Percentiles rank a stretch among this genome's conserved stretches.
These are phyloP conservation scores for Tragopan temminckii DNA, from an alignment of 2,797 vertebrate species.

Conservation along the genomic window DNA sequence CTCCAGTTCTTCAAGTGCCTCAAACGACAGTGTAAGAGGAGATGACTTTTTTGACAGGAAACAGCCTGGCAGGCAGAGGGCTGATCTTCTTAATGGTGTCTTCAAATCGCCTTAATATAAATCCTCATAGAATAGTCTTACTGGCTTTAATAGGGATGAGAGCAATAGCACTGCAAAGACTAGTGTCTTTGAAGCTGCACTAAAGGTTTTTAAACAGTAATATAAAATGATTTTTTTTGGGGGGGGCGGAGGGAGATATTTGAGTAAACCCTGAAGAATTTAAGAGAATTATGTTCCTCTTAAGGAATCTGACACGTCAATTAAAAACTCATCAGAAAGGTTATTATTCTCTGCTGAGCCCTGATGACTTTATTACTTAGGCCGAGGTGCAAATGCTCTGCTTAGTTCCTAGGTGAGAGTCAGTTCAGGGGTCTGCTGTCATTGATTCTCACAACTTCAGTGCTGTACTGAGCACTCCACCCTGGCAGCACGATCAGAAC, in stretches of 20 bases:
- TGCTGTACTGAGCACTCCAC: neutral
- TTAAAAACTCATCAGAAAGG: slow-evolving; percentile 8
- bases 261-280: slow-evolving; percentile 1
- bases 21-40: neutral
- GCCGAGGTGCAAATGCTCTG: neutral
- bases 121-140: slow-evolving; percentile 23
- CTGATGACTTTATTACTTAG: neutral
- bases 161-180: slow-evolving; percentile 31
- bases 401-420: neutral
- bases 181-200: neutral
- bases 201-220: neutral
- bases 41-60: slow-evolving; percentile 21
- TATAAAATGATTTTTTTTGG: neutral
- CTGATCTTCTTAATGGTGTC: slow-evolving; percentile 48
- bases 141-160: slow-evolving; percentile 32
- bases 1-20: neutral
- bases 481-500: neutral
- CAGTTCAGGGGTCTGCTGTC: neutral
- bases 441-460: neutral
- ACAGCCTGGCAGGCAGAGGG: slow-evolving; percentile 18
- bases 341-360: neutral
- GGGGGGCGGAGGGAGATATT: neutral
- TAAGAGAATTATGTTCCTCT: slow-evolving; percentile 25
- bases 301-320: slow-evolving; percentile 10
- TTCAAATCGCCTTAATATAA: slow-evolving; percentile 49